Base-by-base conservation (phyloP, 1,140 invertebrate genomes). In the Asobara japonica region DNA sequence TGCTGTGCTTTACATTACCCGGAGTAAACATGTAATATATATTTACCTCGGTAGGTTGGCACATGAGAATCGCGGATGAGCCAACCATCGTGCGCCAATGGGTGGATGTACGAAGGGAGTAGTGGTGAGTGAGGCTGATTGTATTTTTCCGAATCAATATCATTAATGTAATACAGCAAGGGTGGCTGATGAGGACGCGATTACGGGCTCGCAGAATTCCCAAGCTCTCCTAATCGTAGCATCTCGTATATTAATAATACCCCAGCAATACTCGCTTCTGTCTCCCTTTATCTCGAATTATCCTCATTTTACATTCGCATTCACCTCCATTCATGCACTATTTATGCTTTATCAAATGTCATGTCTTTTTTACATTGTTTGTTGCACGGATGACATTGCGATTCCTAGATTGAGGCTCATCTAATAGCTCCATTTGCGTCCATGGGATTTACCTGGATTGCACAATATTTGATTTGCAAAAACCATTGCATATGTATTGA, bases 161-260 rank as follows among this genome's bases (percentile, higher is more conserved):
- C 81, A 81, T 83, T 85, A 84, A 85, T 85, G 83, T 77, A 77
- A 84, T 84, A 77, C 84, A 84, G 83, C 79, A 76, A 81, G 81
- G 81, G 76, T 76, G 77, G 76, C 76, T 80, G 81, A 84, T 82
- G 77, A 84, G 78, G 78, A 74, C 79, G 74, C 77, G 78, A 79
- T 77, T 81, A 76, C 74, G 36, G 62, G 45, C 62, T 62, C 29
- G 71, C 67, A 18, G 62, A 62, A 75, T 73, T 76, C 69, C 74
- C 30, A 30, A 31, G 25, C 61, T 56, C 60, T 69, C 13, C 64
- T 68, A 64, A 45, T 72, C 68, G 33, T 45, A 41, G 45, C 41
- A 71, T 48, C 72, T 76, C 71, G 70, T 73, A 72, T 75, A 75
- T 75, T 72, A 75, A 75, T 75, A 72, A 75, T 69, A 69, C 66